These are phyloP conservation scores for Tholera decimalis DNA, from an alignment of 2,888 invertebrate species.

Conservation along the genomic window DNA sequence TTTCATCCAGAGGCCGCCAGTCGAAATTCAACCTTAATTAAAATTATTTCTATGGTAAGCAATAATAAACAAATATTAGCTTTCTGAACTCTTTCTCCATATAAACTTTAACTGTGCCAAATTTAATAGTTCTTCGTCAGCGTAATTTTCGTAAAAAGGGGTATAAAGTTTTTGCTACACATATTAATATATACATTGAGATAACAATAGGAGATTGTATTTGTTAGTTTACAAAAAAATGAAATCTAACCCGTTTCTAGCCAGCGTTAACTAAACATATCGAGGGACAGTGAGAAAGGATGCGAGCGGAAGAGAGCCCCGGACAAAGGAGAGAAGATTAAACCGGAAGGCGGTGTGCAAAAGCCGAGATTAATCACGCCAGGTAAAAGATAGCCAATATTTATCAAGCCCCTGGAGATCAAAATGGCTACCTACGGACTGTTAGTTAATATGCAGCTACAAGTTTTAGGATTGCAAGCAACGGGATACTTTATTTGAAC, in stretches of 20 bases:
- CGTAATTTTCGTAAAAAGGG: no score
- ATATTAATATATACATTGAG: no score
- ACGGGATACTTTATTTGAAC: not conserved
- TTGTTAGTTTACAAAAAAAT: not conserved
- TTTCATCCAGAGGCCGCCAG: no score
- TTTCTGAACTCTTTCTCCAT: no score
- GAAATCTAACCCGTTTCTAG: slow-evolving; percentile 7
- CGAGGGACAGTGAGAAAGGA: slow-evolving; percentile 10
- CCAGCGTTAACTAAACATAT: slow-evolving; percentile 26
- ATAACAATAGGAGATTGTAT: not conserved
- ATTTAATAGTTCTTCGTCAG: no score
- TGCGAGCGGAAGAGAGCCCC: slow-evolving; percentile 19
- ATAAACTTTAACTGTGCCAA: no score
- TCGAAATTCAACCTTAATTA: no score
- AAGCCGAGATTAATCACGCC: slow-evolving; percentile 60
- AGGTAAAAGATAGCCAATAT: slow-evolving; percentile 59
- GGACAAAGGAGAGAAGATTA: slow-evolving; percentile 54
- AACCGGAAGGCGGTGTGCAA: slow-evolving; percentile 50
- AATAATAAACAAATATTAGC: no score
- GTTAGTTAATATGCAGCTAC: not conserved
- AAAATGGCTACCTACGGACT: slow-evolving; percentile 18
- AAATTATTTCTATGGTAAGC: no score
- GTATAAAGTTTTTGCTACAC: no score
- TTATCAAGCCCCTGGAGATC: slow-evolving; percentile 41
- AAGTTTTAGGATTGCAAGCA: not conserved